Evolutionary conservation across 92 coral and sea anemone genomes (phyloP).

Genomic region (Parazoanthus swiftii): DNA sequence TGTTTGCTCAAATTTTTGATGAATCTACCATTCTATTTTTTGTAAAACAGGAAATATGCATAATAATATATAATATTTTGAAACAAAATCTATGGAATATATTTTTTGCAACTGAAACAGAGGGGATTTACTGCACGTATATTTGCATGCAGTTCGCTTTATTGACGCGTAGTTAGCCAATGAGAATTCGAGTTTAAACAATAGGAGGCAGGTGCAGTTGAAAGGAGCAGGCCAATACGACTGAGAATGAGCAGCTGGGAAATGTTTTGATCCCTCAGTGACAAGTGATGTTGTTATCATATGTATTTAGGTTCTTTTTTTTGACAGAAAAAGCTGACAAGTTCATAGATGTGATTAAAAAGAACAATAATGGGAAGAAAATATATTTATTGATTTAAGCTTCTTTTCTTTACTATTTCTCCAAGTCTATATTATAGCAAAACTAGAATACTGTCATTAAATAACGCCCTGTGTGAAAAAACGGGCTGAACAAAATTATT

Average conservation of each 20-base stretch:
- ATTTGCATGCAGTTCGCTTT: not conserved
- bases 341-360: not conserved
- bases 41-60: not conserved
- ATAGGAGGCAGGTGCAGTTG: not conserved
- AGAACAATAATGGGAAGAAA: not conserved
- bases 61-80: no score
- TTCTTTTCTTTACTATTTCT: no score
- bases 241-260: not conserved
- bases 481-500: not conserved
- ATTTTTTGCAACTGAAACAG: not conserved
- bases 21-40: not conserved
- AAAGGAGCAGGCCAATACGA: not conserved
- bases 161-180: not conserved
- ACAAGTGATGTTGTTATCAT: not conserved
- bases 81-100: not conserved
- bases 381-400: no score
- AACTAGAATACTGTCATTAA: not conserved
- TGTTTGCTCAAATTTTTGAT: no score
- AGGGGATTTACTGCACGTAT: not conserved
- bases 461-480: not conserved
- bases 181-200: not conserved
- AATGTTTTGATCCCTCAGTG: not conserved
- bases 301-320: not conserved
- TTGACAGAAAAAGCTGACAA: not conserved
- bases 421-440: not conserved